These are phyloP conservation scores for Camponotus floridanus DNA, from an alignment of 1,140 invertebrate species.

Conservation along the genomic window DNA sequence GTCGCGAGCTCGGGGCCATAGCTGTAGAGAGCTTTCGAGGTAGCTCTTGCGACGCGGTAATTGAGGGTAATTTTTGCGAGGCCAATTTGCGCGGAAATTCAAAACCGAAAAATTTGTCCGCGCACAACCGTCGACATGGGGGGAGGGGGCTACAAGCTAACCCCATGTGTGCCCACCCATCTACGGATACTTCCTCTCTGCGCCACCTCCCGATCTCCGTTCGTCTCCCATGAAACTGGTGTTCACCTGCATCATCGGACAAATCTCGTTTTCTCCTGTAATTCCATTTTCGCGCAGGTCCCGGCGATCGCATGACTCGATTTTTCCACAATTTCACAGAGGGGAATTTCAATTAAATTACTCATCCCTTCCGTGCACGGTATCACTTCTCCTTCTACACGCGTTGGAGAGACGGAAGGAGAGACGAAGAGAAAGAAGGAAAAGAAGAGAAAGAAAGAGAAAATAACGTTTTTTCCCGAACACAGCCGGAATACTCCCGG, in stretches of 20 bases:
- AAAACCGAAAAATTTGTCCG: constrained; percentile 79
- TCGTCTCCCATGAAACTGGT: constrained; percentile 67
- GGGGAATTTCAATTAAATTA: constrained; percentile 84
- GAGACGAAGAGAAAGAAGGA: constrained; percentile 42
- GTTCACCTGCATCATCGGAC: constrained; percentile 81
- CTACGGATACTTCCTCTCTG: background rate
- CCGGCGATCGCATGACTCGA: constrained; percentile 82
- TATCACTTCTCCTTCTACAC: constrained; percentile 46
- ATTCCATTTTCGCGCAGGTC: constrained; percentile 83
- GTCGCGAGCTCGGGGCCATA: constrained; percentile 63
- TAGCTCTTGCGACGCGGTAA: constrained; percentile 70
- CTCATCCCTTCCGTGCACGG: constrained; percentile 43
- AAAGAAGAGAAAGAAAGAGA: constrained; percentile 66
- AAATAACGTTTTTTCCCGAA: constrained; percentile 60
- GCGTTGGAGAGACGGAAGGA: background rate
- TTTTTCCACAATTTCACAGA: constrained; percentile 82
- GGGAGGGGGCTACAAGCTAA: background rate
- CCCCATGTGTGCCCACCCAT: background rate
- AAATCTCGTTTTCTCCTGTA: constrained; percentile 81
- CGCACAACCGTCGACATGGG: constrained; percentile 32
- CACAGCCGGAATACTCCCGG: constrained; percentile 61
- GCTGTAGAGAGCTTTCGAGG: background rate
- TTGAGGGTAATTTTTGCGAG: constrained; percentile 80
- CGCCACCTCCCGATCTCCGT: constrained; percentile 58
- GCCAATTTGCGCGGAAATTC: constrained; percentile 80